These are phyloP conservation scores for Seriola aureovittata DNA, from an alignment of 2,113 vertebrate genomes.

Conservation along the genomic window DNA sequence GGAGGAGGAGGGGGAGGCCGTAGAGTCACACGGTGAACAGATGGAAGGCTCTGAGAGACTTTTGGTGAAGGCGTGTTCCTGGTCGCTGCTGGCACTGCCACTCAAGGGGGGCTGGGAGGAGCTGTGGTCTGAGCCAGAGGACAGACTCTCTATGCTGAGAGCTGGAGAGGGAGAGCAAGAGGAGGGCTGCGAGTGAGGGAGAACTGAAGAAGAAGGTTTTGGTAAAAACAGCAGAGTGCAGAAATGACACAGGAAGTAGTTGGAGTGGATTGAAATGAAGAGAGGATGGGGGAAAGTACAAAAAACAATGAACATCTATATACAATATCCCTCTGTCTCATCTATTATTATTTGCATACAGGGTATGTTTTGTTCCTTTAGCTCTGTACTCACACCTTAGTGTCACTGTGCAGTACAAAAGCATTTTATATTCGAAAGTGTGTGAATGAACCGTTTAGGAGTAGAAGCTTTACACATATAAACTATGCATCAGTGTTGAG, in stretches of 20 bases:
- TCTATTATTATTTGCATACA: not conserved
- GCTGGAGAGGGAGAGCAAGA: slow-evolving; percentile 93
- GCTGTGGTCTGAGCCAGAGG: slow-evolving; percentile 85
- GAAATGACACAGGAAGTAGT: slow-evolving; percentile 35
- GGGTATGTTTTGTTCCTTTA: not conserved
- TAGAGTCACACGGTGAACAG: slow-evolving; percentile 73
- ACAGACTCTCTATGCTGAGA: slow-evolving; percentile 93
- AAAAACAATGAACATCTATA: slow-evolving; percentile 31
- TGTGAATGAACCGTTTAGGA: not conserved
- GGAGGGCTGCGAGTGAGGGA: slow-evolving; percentile 88
- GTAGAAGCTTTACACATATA: not conserved
- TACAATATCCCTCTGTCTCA: not conserved
- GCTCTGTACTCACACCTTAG: not conserved
- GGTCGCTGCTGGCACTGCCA: slow-evolving; percentile 59
- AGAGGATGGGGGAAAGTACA: slow-evolving; percentile 3
- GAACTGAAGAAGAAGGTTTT: slow-evolving; percentile 64
- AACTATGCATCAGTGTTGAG: not conserved
- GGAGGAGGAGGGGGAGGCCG: slow-evolving; percentile 55
- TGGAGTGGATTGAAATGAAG: slow-evolving; percentile 16
- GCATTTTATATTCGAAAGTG: not conserved
- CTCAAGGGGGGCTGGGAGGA: slow-evolving; percentile 76
- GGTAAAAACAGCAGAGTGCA: slow-evolving; percentile 14
- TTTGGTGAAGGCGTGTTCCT: slow-evolving; percentile 82
- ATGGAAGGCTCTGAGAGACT: slow-evolving; percentile 92
- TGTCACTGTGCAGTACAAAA: no score